Evolutionary conservation across 2,113 vertebrate species (phyloP).

Genomic region (Pithys albifrons): DNA sequence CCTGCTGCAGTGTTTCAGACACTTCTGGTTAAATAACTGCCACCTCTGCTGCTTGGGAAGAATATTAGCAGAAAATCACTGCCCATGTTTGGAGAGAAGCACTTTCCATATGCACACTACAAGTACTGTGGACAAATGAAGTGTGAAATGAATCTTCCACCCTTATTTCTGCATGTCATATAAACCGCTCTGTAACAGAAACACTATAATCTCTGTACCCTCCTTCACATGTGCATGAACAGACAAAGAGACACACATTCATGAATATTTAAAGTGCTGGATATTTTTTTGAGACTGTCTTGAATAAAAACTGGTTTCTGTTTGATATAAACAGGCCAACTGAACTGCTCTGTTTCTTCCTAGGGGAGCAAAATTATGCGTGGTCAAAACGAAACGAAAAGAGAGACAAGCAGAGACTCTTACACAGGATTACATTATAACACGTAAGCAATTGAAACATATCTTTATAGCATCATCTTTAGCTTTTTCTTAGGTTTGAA

Average conservation of each 20-base stretch:
- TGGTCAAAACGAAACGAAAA: constrained; percentile 94
- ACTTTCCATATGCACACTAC: background rate
- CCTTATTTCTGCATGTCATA: background rate
- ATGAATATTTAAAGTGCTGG: background rate
- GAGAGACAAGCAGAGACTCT: constrained; percentile 91
- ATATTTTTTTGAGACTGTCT: constrained; percentile 9
- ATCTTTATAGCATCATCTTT: background rate
- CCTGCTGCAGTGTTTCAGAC: background rate
- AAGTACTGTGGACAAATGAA: background rate
- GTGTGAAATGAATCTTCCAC: constrained; percentile 14
- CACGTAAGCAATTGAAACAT: constrained; percentile 82
- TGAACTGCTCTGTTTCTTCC: constrained; percentile 34
- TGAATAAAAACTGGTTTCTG: background rate
- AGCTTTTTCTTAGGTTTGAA: background rate
- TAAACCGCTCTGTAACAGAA: background rate
- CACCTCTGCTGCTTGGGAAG: background rate
- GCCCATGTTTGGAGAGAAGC: background rate
- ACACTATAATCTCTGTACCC: background rate
- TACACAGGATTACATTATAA: constrained; percentile 98
- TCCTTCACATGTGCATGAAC: background rate
- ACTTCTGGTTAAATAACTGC: background rate
- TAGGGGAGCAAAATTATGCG: constrained; percentile 95
- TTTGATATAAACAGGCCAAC: constrained; percentile 18
- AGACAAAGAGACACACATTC: background rate
- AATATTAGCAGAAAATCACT: background rate